Base-by-base conservation (phyloP, 2,113 vertebrate species). In the Phodopus roborovskii region DNA sequence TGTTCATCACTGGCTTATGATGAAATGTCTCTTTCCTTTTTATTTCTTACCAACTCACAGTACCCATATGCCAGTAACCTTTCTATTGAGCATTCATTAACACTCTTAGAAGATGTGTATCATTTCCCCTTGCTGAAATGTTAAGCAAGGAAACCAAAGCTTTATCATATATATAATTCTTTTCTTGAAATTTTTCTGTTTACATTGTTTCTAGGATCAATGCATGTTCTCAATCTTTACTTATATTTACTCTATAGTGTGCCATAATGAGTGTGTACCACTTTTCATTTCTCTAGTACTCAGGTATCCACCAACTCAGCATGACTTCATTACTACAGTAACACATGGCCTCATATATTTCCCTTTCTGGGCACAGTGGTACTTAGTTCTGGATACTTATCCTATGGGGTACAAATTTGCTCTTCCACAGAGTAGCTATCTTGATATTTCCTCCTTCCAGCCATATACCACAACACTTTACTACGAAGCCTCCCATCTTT, bases 321-420 rank as follows among this genome's bases (percentile, higher is more conserved):
- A 42, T 36, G 39, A 81, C 45, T 73, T 17, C 19, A 94, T 24
- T 73, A 77, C 7, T 73, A 66, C 7, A 48, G 0, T 62, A 96
- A 81, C 78, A 39, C 94, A 62, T 17, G 94, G 64, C 3, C 58
- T 92, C 50, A 42, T 39, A n/a, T 83, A 91, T 91, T 89, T 96
- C 33, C n/a, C 45, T 45, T 66, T 89, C 71, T 86, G 50, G 15
- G 66, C 73, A 77, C 2, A 73, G 19, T 39, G 19, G n/a, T 62
- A 28, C 58, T 83, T 83, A 42, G 24, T 16, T 62, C 26, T 60
- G 42, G 20, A 83, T 48, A 60, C 24, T 58, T 73, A 39, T 42
- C 56, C n/a, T 94, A 89, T 93, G 17, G 30, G 90, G 24, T 78
- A 92, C 16, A 64, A 95, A 79, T 73, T 50, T 95, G 48, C 22